Evolutionary conservation across 2,113 vertebrate species (phyloP).

Genomic region (Pavo muticus): DNA sequence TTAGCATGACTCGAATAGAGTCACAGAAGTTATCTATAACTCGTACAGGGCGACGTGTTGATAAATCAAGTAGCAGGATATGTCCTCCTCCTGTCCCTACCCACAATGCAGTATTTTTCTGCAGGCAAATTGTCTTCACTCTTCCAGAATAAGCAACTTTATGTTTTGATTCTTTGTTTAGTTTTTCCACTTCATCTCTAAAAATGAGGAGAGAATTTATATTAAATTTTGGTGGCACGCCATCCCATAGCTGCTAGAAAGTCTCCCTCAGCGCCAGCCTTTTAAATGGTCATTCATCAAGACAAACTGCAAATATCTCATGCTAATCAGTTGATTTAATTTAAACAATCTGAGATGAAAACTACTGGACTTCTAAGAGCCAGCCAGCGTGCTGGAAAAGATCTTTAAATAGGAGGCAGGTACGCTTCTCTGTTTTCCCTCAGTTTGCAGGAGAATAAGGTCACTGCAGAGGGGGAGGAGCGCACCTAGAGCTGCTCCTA

Average conservation of each 20-base stretch:
- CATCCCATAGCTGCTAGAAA: background rate
- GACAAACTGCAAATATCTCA: background rate
- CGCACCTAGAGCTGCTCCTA: background rate
- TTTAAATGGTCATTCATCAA: background rate
- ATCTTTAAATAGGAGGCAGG: background rate
- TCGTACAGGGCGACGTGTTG: conserved; percentile 83
- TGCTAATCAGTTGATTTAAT: background rate
- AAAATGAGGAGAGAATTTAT: background rate
- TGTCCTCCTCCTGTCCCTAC: conserved; percentile 92
- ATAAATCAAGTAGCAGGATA: conserved; percentile 89
- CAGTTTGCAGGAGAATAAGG: background rate
- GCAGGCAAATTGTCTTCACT: conserved; percentile 92
- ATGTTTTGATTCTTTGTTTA: conserved; percentile 65
- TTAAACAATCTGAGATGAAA: background rate
- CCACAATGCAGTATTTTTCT: conserved; percentile 89
- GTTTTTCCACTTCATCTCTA: conserved; percentile 77
- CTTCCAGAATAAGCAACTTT: conserved; percentile 79
- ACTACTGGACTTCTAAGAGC: background rate
- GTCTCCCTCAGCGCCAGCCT: background rate
- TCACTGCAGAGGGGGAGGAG: background rate
- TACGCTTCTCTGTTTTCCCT: background rate
- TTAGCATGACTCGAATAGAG: conserved; percentile 86
- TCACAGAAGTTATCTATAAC: conserved; percentile 82
- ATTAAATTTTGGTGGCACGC: background rate
- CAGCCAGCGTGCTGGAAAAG: background rate